phyloP scores from a whole-genome alignment of 2,888 invertebrate species.

The Drosophila percnosoma region DNA sequence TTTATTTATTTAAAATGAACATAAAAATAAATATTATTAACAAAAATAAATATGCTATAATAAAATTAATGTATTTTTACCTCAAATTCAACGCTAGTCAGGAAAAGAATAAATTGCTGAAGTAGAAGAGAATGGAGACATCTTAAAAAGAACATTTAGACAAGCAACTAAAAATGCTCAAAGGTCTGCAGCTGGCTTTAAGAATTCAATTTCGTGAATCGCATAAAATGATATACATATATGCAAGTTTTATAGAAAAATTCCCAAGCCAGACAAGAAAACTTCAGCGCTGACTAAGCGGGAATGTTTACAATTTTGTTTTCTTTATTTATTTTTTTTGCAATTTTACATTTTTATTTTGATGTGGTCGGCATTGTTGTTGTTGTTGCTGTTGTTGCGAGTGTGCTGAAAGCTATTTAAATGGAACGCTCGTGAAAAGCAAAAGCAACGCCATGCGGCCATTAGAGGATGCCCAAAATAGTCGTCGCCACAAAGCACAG shows the following conservation, averaged over 20 bases:
- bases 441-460: conserved; percentile 56
- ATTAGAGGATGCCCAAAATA: conserved; percentile 69
- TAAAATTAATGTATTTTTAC: neutral
- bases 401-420: conserved; percentile 69
- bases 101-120: neutral
- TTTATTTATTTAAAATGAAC: neutral
- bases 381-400: conserved; percentile 29
- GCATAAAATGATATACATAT: conserved; percentile 20
- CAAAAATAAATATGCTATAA: no score
- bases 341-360: conserved; percentile 60
- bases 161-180: neutral
- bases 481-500: conserved; percentile 62
- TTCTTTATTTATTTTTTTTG: conserved; percentile 36
- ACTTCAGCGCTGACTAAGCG: conserved; percentile 44
- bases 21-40: neutral
- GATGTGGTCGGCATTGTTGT: conserved; percentile 60
- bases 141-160: neutral
- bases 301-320: conserved; percentile 57
- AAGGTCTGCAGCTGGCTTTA: conserved; percentile 11
- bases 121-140: neutral
- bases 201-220: conserved; percentile 18
- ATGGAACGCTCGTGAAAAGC: conserved; percentile 64
- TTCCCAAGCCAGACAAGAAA: conserved; percentile 22
- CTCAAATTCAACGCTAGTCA: neutral
- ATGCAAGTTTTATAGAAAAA: conserved; percentile 9